A percentile compares a stretch with the other conserved stretches of the same genome.
These are phyloP conservation scores for Epinephelus cyanopodus DNA, from an alignment of 2,113 vertebrate genomes.

Conservation along the genomic window DNA sequence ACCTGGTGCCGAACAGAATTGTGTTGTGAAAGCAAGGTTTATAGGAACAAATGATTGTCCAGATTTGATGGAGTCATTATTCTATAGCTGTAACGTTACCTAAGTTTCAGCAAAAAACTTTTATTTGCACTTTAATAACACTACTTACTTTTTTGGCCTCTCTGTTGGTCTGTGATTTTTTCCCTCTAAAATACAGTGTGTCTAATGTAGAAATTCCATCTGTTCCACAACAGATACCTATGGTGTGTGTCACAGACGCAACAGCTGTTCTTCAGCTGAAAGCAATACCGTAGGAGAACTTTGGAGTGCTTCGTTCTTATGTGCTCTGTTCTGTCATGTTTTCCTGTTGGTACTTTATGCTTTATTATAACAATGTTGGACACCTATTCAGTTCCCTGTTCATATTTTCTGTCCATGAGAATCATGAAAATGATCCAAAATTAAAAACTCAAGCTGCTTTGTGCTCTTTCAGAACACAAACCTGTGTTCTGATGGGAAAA, in stretches of 20 bases:
- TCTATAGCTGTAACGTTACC: too few species aligned
- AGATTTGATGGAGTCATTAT: too few species aligned
- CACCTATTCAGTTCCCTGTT: not conserved
- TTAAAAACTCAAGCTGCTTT: slow-evolving; percentile 1
- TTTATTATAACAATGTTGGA: slow-evolving; percentile 22
- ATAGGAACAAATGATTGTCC: too few species aligned
- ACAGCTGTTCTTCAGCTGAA: slow-evolving; percentile 54
- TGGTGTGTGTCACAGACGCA: slow-evolving; percentile 45
- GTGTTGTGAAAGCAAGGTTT: too few species aligned
- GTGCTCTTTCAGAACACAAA: slow-evolving; percentile 22
- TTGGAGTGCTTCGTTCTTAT: slow-evolving; percentile 3
- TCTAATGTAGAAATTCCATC: slow-evolving; percentile 58
- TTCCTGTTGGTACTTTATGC: not conserved
- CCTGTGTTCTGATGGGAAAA: slow-evolving; percentile 19
- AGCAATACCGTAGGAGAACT: slow-evolving; percentile 3
- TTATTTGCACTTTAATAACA: not conserved
- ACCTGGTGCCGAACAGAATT: too few species aligned
- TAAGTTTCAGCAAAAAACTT: too few species aligned
- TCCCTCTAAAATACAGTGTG: slow-evolving; percentile 2
- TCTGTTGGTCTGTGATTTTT: not conserved
- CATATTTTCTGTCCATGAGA: slow-evolving; percentile 16
- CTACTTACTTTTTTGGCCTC: not conserved
- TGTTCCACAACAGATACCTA: slow-evolving; percentile 48
- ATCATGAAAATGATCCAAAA: not conserved
- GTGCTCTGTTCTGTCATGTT: not conserved